These are phyloP conservation scores for Tanypteryx hageni DNA, from an alignment of 2,888 invertebrate genomes.

Conservation along the genomic window DNA sequence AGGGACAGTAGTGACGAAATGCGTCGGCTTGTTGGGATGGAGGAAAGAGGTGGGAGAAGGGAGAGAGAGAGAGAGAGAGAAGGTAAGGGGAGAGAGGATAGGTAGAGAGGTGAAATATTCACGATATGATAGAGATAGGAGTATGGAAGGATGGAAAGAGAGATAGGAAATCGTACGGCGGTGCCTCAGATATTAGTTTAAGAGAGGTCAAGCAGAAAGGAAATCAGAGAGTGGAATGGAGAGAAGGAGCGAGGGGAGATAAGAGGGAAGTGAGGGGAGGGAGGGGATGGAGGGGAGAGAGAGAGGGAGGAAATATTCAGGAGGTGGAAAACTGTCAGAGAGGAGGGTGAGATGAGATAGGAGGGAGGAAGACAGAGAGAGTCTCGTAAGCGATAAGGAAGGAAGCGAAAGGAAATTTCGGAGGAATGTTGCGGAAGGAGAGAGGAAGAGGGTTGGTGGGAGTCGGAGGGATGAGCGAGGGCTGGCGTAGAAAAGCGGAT, in stretches of 20 bases:
- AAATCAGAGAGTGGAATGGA: neutral
- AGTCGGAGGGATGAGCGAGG: neutral
- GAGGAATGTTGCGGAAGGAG: neutral
- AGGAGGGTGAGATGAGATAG: neutral
- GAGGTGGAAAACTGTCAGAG: neutral
- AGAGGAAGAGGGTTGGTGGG: neutral
- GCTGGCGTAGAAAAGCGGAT: neutral
- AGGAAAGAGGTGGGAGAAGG: neutral
- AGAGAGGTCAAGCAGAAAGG: neutral
- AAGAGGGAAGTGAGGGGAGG: neutral
- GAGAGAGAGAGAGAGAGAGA: neutral
- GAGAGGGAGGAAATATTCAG: neutral
- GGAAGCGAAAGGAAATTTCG: neutral
- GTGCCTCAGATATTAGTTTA: too few relatives aligned
- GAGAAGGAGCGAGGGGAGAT: neutral
- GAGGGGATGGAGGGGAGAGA: neutral
- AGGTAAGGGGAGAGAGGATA: neutral
- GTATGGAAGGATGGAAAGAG: neutral
- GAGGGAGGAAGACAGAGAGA: neutral
- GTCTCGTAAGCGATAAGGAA: neutral
- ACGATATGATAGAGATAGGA: neutral
- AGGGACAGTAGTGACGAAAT: constrained; percentile 11
- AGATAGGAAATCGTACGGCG: neutral
- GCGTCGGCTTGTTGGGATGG: neutral
- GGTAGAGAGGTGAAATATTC: neutral